Evolutionary conservation across 1,140 invertebrate genomes (phyloP), one percentile per base, ranked within the genome.

Genomic region (Drosophila arawakana): DNA sequence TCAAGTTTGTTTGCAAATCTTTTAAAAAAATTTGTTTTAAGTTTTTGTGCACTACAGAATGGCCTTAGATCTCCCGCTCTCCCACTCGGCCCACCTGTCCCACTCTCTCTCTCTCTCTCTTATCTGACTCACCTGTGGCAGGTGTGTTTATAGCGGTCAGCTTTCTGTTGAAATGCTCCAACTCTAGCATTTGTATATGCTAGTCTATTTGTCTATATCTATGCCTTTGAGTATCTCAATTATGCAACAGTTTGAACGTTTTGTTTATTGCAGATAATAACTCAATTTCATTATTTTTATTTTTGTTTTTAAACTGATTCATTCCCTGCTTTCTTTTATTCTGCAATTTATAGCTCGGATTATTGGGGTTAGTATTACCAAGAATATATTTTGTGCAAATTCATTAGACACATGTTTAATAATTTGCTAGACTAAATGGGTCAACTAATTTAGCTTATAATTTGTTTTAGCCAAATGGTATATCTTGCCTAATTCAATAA

Each of bases 261-360:
- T 11, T 65, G 55, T 54, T 76, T 76, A 72, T 72, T 46, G 18
- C 66, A 55, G 72, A 74, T 74, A 74, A 74, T 69, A 70, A 50
- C 37, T 66, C 57, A 60, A 57, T 72, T 60, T 43, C 46, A 69
- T 49, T 74, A 46, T 34, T 57, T 70, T 35, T 59, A 13, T 58
- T 50, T 52, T 8, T 63, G 34, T 21, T 9, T 50, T 3, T 57
- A 1, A 21, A 21, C 18, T 21, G 18, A 11, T 39, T 46, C 7
- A 2, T 21, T 21, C 6, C 13, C 44, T 3, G 15, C 7, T 46
- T 15, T 46, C 15, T 18, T 46, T 18, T 46, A 6, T 18, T 46
- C 3, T 46, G 15, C 13, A 46, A 46, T 21, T 21, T 21, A 21
- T 21, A 21, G 18, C 5, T 30, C 6, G 2, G 25, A 30, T 30